Evolutionary conservation across 2,113 vertebrate genomes (phyloP).

Genomic region (Setophaga kirtlandii): DNA sequence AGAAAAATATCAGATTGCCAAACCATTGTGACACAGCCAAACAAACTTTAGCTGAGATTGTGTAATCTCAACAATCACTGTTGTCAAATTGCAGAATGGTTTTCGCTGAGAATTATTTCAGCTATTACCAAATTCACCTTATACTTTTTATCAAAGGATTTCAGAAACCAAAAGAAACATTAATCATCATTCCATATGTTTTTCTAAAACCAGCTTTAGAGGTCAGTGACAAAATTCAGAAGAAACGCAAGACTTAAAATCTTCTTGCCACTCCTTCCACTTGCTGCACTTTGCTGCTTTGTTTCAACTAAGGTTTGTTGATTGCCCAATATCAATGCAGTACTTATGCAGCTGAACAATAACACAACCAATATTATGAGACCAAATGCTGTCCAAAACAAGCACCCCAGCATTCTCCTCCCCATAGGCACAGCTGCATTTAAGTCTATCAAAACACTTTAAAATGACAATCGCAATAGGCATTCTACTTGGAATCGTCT

Average conservation of each 20-base stretch:
- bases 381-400: background rate
- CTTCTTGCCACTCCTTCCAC: background rate
- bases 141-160: background rate
- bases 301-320: background rate
- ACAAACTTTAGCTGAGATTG: background rate
- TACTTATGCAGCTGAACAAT: fast-evolving
- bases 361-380: fast-evolving
- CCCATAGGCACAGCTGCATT: fast-evolving
- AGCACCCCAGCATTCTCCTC: background rate
- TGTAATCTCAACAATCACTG: background rate
- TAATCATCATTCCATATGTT: background rate
- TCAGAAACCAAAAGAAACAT: background rate
- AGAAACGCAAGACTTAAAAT: background rate
- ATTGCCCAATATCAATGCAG: background rate
- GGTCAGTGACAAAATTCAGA: background rate
- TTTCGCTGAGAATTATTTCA: background rate
- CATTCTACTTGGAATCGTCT: background rate
- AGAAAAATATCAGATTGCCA: background rate
- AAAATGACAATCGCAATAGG: background rate
- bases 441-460: background rate
- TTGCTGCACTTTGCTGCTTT: background rate
- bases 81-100: background rate
- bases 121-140: background rate
- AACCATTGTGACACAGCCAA: conserved; percentile 2
- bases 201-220: background rate